Evolutionary conservation across 1,140 invertebrate species (phyloP).

Genomic region (Thereuonema tuberculata): DNA sequence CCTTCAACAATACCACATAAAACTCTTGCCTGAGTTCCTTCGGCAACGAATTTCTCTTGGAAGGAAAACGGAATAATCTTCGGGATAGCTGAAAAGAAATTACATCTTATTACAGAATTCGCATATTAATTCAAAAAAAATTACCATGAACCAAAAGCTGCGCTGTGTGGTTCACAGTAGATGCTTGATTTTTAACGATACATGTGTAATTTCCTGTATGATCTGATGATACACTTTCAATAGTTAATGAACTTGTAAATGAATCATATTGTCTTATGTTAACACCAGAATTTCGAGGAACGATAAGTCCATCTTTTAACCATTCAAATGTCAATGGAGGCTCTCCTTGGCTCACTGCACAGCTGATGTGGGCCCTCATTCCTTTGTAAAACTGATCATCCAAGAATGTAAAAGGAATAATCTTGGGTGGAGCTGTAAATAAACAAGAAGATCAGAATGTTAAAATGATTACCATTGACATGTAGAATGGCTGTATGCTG

Average conservation of each 20-base stretch:
- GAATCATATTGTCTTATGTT: conserved; percentile 44
- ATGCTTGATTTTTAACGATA: conserved; percentile 11
- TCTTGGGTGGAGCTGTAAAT: conserved; percentile 19
- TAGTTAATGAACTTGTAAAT: conserved; percentile 53
- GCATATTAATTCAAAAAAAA: neutral
- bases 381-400: conserved; percentile 20
- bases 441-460: conserved; percentile 29
- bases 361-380: conserved; percentile 29
- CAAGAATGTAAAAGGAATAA: conserved; percentile 18
- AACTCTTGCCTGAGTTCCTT: conserved; percentile 41
- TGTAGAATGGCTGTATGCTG: conserved; percentile 43
- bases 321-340: conserved; percentile 31
- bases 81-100: conserved; percentile 27
- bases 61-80: conserved; percentile 40
- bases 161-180: conserved; percentile 20
- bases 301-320: conserved; percentile 28
- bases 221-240: conserved; percentile 50
- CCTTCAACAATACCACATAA: conserved; percentile 88
- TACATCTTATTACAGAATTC: neutral
- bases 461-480: conserved; percentile 41
- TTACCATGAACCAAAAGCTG: conserved; percentile 41
- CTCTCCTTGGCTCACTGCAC: conserved; percentile 33
- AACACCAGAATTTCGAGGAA: conserved; percentile 27
- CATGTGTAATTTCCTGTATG: conserved; percentile 31
- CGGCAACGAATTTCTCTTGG: conserved; percentile 29